These are phyloP conservation scores for Deroplatys truncata DNA, from an alignment of 2,888 invertebrate genomes.

Conservation along the genomic window DNA sequence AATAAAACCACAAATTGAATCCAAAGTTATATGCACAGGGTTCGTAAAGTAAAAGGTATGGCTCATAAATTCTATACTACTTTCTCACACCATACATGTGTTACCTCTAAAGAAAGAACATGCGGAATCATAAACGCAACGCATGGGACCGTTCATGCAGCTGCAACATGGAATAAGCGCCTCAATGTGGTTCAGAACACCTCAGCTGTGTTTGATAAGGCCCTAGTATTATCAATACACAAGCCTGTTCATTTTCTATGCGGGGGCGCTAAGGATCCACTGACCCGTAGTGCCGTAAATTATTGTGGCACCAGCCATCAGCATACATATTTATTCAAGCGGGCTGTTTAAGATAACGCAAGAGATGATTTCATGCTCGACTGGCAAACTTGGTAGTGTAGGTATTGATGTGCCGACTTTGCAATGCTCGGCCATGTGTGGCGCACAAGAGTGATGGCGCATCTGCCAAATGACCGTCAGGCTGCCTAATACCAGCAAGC, in stretches of 20 bases:
- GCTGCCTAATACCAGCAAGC: background rate
- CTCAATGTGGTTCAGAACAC: background rate
- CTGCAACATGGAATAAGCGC: background rate
- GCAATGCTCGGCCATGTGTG: slow-evolving; percentile 8
- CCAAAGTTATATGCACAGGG: too few species aligned
- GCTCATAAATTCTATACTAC: too few species aligned
- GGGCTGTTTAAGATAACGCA: slow-evolving; percentile 12
- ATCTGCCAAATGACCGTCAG: background rate
- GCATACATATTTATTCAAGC: slow-evolving; percentile 11
- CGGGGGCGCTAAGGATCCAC: background rate
- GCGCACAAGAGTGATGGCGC: background rate
- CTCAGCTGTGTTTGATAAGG: background rate
- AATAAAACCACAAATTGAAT: too few species aligned
- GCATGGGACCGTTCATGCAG: background rate
- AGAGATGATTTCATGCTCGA: slow-evolving; percentile 4
- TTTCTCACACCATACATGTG: too few species aligned
- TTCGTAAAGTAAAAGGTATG: too few species aligned
- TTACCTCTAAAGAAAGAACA: too few species aligned
- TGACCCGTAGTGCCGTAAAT: background rate
- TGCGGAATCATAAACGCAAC: too few species aligned
- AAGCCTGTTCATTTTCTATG: too few species aligned
- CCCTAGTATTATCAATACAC: background rate
- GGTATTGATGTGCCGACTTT: background rate
- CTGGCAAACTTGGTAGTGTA: background rate
- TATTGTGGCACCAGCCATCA: background rate